Conservation (phyloP, 2,888 invertebrate genomes). For the Acronicta alni region DNA sequence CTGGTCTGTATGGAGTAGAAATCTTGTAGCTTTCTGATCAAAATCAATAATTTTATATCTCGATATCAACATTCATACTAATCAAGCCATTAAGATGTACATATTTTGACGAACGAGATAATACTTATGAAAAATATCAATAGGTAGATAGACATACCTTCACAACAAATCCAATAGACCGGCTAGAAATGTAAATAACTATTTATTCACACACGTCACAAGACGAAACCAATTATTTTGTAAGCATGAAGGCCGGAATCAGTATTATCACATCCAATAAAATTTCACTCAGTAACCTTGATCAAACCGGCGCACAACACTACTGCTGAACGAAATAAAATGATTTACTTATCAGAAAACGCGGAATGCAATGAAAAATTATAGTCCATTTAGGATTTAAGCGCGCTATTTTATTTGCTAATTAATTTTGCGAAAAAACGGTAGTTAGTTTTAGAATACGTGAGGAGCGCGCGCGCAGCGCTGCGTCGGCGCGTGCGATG, state of each 20-base stretch:
- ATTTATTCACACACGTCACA: constrained; percentile 32
- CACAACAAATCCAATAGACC: constrained; percentile 18
- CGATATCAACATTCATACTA: constrained; percentile 7
- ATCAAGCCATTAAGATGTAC: constrained; percentile 18
- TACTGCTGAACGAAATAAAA: constrained; percentile 4
- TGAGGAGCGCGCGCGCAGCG: constrained; percentile 53
- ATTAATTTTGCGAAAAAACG: constrained; percentile 36
- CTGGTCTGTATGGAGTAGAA: not conserved
- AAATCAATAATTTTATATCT: not conserved
- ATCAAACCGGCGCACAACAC: constrained; percentile 2
- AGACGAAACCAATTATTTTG: constrained; percentile 37
- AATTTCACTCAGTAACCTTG: constrained; percentile 40
- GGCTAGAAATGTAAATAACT: not conserved
- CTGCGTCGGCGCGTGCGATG: constrained; percentile 64
- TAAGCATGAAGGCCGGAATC: constrained; percentile 31
- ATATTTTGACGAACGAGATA: not conserved
- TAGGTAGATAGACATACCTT: constrained; percentile 42
- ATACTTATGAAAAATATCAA: not conserved
- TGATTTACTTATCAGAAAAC: constrained; percentile 30
- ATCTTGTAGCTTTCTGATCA: not conserved
- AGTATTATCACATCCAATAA: constrained; percentile 44
- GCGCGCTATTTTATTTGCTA: constrained; percentile 31
- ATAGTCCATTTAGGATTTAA: constrained; percentile 18
- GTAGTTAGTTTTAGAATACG: constrained; percentile 35
- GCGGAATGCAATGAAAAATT: constrained; percentile 17